A percentile compares a stretch with the other conserved stretches of the same genome.
Evolutionary conservation across 2,888 invertebrate genomes (phyloP).

Genomic region (Dynastes grantii): DNA sequence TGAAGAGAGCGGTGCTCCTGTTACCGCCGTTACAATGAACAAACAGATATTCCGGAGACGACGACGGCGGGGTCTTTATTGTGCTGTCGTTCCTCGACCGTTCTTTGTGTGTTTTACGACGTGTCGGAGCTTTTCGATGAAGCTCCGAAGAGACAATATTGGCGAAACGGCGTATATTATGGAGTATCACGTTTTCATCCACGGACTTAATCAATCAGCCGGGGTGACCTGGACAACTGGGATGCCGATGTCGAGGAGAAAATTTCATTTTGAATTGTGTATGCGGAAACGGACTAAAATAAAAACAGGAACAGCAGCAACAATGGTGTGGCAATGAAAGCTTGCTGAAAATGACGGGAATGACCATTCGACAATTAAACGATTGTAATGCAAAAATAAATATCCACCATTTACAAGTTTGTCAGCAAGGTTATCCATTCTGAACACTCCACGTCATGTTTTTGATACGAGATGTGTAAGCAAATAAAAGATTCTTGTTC

Average conservation of each 20-base stretch:
- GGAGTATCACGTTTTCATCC: conserved; percentile 20
- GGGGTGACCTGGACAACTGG: not conserved
- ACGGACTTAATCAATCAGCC: conserved; percentile 36
- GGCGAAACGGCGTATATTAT: conserved; percentile 23
- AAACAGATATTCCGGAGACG: conserved; percentile 34
- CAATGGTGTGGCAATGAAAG: no score
- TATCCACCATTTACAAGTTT: no score
- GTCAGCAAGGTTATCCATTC: no score
- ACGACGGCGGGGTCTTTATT: conserved; percentile 26
- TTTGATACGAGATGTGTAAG: no score
- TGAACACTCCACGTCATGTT: no score
- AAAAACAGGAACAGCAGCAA: no score
- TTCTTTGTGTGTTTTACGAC: conserved; percentile 29
- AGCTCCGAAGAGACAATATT: conserved; percentile 10
- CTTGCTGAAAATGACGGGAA: no score
- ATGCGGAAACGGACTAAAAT: not conserved
- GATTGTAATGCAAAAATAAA: no score
- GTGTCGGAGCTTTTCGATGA: conserved; percentile 24
- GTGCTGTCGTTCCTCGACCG: conserved; percentile 25
- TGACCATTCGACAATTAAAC: no score
- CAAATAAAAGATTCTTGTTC: no score
- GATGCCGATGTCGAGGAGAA: not conserved
- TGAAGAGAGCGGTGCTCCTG: conserved; percentile 19
- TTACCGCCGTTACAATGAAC: conserved; percentile 37
- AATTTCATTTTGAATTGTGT: conserved; percentile 22